Evolutionary conservation across 2,113 vertebrate species (phyloP), one percentile per base, ranked within the genome.

Genomic region (Forbesichthys papilliferus): DNA sequence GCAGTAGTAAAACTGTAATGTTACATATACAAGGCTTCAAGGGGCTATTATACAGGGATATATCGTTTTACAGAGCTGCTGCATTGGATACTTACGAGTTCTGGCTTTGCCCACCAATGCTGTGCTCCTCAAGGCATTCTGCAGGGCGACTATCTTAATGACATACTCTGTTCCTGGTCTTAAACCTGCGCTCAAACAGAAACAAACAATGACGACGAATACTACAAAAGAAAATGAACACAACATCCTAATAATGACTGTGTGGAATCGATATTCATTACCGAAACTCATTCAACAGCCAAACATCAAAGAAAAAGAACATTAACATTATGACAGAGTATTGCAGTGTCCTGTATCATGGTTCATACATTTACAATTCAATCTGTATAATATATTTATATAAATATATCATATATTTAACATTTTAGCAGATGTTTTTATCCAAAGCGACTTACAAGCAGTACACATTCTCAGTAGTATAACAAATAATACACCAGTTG

Each of bases 131-230:
- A 96, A 92, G 68, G 81, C 86, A 74, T 97, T 96, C 88, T 96
- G 95, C 70, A 99, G 88, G 36, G 97, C 94, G 55, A 94, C 94
- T 52, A 99, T 89, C 36, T 94, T 93, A 71, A 99, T 93, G 57
- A 92, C 91, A 12, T 99, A 99, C 73, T 98, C 96, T 0, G 93
- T 96, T 78, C 90, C 95, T 62, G 96, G 94, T 83, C 95, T 95
- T 84, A 99, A 88, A 86, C 94, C 98, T 94, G 12, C 1, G 13
- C 4, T 3, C 46, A 80, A 69, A 78, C 34, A 14, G 58, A 46
- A 51, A 34, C 9, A 46, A 11, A 55, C 11, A 47, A 33, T 42
- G 14, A 36, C 53, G 55, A 48, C 10, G 54, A 66, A 5, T 59
- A n/a, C 1, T 59, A 59, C 14, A 58, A 59, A 59, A 4, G 8